These are phyloP conservation scores for Bradypus variegatus DNA, from an alignment of 2,797 vertebrate genomes.

Conservation along the genomic window DNA sequence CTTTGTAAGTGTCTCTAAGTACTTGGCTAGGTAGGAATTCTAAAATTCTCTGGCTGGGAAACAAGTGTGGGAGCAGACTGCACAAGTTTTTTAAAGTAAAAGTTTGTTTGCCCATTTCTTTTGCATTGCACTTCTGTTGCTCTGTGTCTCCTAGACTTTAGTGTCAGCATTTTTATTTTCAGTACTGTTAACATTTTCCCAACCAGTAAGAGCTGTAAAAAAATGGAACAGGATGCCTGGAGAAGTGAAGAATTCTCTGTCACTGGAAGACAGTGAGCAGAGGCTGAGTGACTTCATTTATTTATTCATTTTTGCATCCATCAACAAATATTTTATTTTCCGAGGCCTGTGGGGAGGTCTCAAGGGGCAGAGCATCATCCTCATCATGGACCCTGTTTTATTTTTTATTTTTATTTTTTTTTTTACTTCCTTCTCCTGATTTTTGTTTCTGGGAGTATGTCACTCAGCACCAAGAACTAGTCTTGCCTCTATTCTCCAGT, in stretches of 20 bases:
- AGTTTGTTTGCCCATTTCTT: not conserved
- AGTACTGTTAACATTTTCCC: not conserved
- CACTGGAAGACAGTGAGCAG: not conserved
- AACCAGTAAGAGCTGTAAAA: not conserved
- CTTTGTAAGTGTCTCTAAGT: not conserved
- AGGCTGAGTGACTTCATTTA: not conserved
- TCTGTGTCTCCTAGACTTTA: not conserved
- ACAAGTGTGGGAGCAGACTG: rapidly evolving
- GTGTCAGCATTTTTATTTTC: conserved; percentile 25
- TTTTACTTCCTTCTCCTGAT: too few species aligned
- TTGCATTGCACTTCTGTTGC: not conserved
- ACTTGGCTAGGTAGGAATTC: not conserved
- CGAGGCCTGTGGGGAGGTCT: not conserved
- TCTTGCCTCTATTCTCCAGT: not conserved
- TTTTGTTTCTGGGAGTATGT: not conserved
- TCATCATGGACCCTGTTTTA: rapidly evolving
- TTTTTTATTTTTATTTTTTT: not conserved
- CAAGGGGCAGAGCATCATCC: rapidly evolving
- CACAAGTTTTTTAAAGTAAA: not conserved
- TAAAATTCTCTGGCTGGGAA: not conserved
- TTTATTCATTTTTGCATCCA: not conserved
- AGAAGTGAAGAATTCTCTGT: not conserved
- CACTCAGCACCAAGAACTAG: not conserved
- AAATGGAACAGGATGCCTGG: not conserved
- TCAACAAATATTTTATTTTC: not conserved